Base-by-base conservation (phyloP, 1,140 invertebrate genomes). In the Ips typographus region DNA sequence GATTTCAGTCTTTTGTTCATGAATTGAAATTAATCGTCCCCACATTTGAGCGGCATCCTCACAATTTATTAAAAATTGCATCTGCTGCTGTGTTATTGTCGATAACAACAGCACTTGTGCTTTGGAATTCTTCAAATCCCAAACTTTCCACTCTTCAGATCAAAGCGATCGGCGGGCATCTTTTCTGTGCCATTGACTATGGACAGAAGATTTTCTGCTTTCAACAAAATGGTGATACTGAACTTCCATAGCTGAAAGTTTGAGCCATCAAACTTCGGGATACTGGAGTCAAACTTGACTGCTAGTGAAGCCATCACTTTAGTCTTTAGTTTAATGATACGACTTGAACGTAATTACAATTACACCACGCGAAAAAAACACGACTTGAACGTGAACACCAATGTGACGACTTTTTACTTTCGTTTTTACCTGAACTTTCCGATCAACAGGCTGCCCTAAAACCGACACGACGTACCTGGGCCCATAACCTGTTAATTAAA, bases 21-120 rank as follows among this genome's bases (percentile, higher is more conserved):
- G 80, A 1, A 81, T 70, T 40, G 74, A 70, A 0, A 61, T 40
- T 1, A 81, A 56, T 38, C 77, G 77, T 6, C 58, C 60, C 80
- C 80, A 83, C 78, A 81, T 82, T 55, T 75, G 74, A 4, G 76
- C 75, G 40, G 78, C 70, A 56, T 59, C 72, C 36, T 63, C 49
- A 62, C 77, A 80, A 40, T 76, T 75, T 41, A 80, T 70, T 4
- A 79, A 74, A 65, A 78, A 77, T 44, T 74, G 41, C 71, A 78
- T 76, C 36, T 73, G 74, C 51, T 76, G 44, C 51, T 76, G 64
- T 57, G 60, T 71, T n/a, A 74, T 69, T 40, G 73, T 65, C 37
- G 72, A 73, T 0, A 77, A 72, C 2, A 81, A 70, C 7, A 71
- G 55, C 6, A 74, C 65, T 68, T 77, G 73, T 47, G 76, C 75